These are phyloP conservation scores for Acanthopagrus latus DNA, from an alignment of 2,797 vertebrate genomes.

Conservation along the genomic window DNA sequence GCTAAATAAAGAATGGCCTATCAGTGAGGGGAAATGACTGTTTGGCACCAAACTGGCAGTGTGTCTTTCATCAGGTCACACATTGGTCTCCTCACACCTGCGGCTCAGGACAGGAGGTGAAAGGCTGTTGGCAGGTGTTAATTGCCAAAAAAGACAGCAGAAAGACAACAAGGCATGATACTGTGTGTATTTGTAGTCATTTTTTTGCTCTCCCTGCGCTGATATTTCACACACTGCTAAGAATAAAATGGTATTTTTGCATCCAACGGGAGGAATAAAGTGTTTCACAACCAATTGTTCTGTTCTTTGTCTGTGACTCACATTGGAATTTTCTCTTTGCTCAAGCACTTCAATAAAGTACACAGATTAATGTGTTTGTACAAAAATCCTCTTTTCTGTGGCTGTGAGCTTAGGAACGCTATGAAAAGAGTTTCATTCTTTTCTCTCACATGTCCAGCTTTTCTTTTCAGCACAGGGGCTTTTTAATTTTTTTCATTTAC, in stretches of 20 bases:
- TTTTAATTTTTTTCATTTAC: constrained; percentile 37
- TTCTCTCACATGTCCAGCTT: constrained; percentile 30
- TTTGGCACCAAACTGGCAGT: constrained; percentile 71
- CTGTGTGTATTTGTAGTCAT: constrained; percentile 4
- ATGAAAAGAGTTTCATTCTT: constrained; percentile 26
- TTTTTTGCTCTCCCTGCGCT: constrained; percentile 1
- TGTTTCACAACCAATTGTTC: constrained; percentile 37
- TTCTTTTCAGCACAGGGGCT: constrained; percentile 25
- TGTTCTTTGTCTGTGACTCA: constrained; percentile 21
- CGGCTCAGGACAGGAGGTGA: constrained; percentile 72
- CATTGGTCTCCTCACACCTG: constrained; percentile 76
- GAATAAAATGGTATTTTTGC: constrained; percentile 5
- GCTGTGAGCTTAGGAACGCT: constrained; percentile 27
- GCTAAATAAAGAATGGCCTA: constrained; percentile 79
- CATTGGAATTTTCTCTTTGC: constrained; percentile 30
- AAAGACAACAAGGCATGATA: constrained; percentile 42
- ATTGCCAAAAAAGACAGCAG: constrained; percentile 71
- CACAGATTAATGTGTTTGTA: constrained; percentile 55
- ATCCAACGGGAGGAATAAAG: constrained; percentile 31
- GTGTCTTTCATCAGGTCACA: constrained; percentile 83
- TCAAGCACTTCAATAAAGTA: constrained; percentile 46
- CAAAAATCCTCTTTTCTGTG: constrained; percentile 46
- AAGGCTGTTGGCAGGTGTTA: constrained; percentile 81
- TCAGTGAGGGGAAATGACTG: constrained; percentile 76
- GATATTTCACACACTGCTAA: constrained; percentile 30